Evolutionary conservation across 2,113 vertebrate species (phyloP).

Genomic region (Poeciliopsis occidentalis): DNA sequence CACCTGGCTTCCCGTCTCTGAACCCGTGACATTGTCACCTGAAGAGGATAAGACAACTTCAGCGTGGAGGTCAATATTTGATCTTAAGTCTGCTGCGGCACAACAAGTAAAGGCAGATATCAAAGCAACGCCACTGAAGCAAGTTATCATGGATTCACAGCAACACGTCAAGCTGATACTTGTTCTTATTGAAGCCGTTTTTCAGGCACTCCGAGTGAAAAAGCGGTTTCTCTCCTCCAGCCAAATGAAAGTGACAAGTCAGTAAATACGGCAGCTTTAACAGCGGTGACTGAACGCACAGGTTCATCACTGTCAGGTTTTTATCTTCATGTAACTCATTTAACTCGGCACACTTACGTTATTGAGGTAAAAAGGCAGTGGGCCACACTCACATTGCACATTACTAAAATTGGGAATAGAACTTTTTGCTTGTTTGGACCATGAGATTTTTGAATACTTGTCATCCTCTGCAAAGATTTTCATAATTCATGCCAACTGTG

Average conservation of each 20-base stretch:
- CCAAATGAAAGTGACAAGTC: conserved; percentile 25
- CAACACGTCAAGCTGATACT: background rate
- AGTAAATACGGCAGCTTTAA: conserved; percentile 1
- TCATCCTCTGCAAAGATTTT: background rate
- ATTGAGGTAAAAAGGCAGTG: background rate
- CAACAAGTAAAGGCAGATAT: background rate
- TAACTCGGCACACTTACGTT: background rate
- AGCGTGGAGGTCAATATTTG: conserved; percentile 26
- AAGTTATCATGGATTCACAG: background rate
- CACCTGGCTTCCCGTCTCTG: conserved; percentile 7
- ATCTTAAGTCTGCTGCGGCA: conserved; percentile 1
- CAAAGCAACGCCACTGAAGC: background rate
- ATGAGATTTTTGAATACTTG: background rate
- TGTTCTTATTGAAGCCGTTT: conserved; percentile 5
- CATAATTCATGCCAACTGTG: background rate
- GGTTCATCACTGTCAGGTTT: background rate
- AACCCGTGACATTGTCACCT: conserved; percentile 22
- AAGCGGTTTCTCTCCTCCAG: background rate
- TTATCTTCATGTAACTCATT: conserved; percentile 2
- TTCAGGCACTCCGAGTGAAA: conserved; percentile 3
- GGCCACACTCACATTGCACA: background rate
- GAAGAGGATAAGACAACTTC: conserved; percentile 12
- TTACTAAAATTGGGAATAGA: background rate
- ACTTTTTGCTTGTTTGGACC: background rate
- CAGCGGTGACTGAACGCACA: background rate